phyloP scores from a whole-genome alignment of 2,113 vertebrate genomes.

The Psettodes erumei region DNA sequence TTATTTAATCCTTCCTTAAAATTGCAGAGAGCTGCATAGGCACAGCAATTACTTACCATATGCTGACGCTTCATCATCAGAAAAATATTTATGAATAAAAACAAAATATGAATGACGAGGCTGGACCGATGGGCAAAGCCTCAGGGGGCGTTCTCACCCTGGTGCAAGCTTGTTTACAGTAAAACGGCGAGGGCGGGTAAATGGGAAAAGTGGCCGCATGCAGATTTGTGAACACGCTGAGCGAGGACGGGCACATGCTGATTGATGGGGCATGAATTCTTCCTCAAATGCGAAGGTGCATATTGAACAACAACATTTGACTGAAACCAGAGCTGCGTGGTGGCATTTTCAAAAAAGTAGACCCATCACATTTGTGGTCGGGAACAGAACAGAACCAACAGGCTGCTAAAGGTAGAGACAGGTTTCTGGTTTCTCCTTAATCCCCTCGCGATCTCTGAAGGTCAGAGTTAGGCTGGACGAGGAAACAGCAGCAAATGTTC shows the following conservation, averaged over 20 bases:
- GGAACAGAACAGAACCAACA: neutral
- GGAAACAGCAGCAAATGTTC: neutral
- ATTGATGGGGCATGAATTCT: neutral
- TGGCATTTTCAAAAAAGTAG: neutral
- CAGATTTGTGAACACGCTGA: neutral
- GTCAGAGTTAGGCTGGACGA: neutral
- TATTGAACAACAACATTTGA: neutral
- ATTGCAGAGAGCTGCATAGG: neutral
- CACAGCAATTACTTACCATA: neutral
- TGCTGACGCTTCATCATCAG: neutral
- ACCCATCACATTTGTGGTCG: neutral
- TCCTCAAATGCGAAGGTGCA: neutral
- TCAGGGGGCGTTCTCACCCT: neutral
- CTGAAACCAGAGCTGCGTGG: neutral
- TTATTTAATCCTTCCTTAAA: neutral
- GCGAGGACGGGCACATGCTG: neutral
- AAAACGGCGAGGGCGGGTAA: constrained; percentile 2
- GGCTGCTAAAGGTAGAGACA: neutral
- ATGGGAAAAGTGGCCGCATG: neutral
- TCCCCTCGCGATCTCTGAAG: neutral
- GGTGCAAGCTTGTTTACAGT: neutral
- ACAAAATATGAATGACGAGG: neutral
- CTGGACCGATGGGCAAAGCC: neutral
- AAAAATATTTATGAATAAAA: neutral
- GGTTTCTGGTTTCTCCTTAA: constrained; percentile 10